Evolutionary conservation across 2,888 invertebrate species (phyloP).

Genomic region (Psylliodes chrysocephalus): DNA sequence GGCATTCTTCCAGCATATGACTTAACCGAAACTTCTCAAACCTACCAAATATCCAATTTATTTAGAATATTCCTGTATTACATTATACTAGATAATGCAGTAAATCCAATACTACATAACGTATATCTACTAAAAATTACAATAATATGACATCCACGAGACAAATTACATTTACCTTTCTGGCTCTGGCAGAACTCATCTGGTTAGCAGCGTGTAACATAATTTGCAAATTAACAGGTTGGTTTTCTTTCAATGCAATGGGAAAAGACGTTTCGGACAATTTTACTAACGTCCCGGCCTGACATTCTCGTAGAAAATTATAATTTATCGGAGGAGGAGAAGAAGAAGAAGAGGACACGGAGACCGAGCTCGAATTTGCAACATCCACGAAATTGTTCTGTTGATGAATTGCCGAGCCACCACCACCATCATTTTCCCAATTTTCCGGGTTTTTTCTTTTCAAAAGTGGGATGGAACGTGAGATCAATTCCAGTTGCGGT

Average conservation of each 20-base stretch:
- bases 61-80: too few relatives aligned
- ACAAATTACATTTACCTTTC: constrained; percentile 49
- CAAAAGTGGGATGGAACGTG: constrained; percentile 49
- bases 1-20: too few relatives aligned
- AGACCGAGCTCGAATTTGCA: constrained; percentile 22
- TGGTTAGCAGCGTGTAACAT: constrained; percentile 58
- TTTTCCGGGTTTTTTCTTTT: constrained; percentile 35
- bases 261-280: constrained; percentile 58
- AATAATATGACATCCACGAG: neutral
- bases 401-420: constrained; percentile 24
- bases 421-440: constrained; percentile 6
- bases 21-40: too few relatives aligned
- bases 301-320: constrained; percentile 19
- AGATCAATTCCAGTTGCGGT: constrained; percentile 55
- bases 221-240: constrained; percentile 61
- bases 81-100: too few relatives aligned
- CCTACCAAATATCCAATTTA: too few relatives aligned
- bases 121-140: neutral
- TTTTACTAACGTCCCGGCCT: constrained; percentile 49
- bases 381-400: constrained; percentile 16
- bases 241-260: constrained; percentile 45
- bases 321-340: constrained; percentile 8
- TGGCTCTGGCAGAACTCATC: constrained; percentile 51
- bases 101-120: too few relatives aligned
- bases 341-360: too few relatives aligned